Evolutionary conservation across 2,113 vertebrate species (phyloP), one percentile per base, ranked within the genome.

Genomic region (Pseudorhombus dupliciocellatus): DNA sequence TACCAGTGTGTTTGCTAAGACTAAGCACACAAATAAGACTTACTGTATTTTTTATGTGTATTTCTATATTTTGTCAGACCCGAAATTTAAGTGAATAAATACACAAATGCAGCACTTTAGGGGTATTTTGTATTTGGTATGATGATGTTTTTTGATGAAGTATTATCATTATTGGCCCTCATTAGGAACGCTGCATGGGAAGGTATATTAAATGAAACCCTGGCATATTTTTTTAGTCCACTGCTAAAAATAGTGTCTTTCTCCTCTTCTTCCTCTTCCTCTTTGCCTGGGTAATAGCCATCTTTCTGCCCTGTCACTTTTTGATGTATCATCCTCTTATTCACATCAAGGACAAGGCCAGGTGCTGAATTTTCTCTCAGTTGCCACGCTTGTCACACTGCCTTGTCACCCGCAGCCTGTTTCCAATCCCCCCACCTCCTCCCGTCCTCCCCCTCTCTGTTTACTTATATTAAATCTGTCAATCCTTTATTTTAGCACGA

Each of bases 291-390:
- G 72, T 90, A 89, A 88, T 90, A 89, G 84, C 83, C 73, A 61
- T 87, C 70, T 82, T 83, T 89, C 69, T 85, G 83, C 78, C 42
- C 61, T 75, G 81, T 91, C 90, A 85, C 78, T 79, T 88, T 84
- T 64, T 92, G 90, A 91, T 91, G 60, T 77, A 87, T 91, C 84
- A 79, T 87, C 82, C 80, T 84, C 84, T 87, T 88, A 82, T 77
- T 88, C 86, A 83, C 86, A 86, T 89, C 90, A 89, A 91, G 89
- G 90, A 91, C 87, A 83, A 88, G 91, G 86, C 86, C 88, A 89
- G 89, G 91, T 89, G 90, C 87, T 54, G 63, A 79, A 77, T 90
- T 87, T 84, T 88, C 82, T 75, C 84, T 81, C 73, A 10, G 81
- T 76, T 80, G 75, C 81, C 81, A 74, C 71, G 60, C 87, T 88